Evolutionary conservation across 2,113 vertebrate genomes (phyloP).

Genomic region (Neotragus pygmaeus): DNA sequence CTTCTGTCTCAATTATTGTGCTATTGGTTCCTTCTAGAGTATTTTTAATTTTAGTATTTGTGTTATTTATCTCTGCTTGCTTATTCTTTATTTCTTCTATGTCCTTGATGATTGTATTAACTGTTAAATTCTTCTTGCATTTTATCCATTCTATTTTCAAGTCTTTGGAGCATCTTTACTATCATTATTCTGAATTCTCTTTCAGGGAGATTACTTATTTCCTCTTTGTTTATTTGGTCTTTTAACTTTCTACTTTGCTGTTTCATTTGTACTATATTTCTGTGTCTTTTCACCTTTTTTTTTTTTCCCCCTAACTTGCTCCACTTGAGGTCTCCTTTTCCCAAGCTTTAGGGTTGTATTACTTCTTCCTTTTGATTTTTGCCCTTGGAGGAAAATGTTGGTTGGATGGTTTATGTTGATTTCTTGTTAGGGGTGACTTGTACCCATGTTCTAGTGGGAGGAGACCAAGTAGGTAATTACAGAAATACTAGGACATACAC

Average conservation of each 20-base stretch:
- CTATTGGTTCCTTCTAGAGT: neutral
- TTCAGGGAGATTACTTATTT: neutral
- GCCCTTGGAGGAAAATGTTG: too few relatives aligned
- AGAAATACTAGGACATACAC: too few relatives aligned
- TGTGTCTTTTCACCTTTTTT: neutral
- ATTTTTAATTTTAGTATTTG: neutral
- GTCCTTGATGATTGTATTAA: neutral
- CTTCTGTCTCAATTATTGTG: neutral
- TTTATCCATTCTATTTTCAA: neutral
- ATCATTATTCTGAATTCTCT: neutral
- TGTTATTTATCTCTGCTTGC: neutral
- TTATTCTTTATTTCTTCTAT: neutral
- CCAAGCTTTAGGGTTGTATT: too few relatives aligned
- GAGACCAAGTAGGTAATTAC: too few relatives aligned
- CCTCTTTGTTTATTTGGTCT: neutral
- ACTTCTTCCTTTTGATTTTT: too few relatives aligned
- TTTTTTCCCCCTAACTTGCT: neutral
- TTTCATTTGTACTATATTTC: neutral
- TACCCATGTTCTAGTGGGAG: too few relatives aligned
- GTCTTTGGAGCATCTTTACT: neutral
- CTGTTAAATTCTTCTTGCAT: neutral
- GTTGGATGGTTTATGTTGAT: too few relatives aligned
- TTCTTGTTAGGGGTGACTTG: too few relatives aligned
- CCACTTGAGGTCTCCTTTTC: too few relatives aligned
- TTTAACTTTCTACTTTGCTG: neutral